Percentiles rank a stretch among this genome's conserved stretches.
Evolutionary conservation across 2,888 invertebrate genomes (phyloP).

Genomic region (Archips crataeganus): DNA sequence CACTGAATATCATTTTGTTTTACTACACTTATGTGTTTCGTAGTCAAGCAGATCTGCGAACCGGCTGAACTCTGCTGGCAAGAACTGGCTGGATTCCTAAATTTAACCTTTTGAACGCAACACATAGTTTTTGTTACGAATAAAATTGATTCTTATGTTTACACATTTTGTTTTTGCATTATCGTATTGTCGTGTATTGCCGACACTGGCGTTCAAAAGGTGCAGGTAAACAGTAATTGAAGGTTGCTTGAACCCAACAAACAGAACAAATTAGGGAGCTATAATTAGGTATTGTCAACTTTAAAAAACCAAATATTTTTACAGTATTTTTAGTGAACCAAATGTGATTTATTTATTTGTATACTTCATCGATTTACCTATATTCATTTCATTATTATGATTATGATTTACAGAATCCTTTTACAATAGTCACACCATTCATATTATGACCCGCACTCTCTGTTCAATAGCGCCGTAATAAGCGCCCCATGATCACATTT

Average conservation of each 20-base stretch:
- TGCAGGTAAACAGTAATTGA: background rate
- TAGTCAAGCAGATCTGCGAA: background rate
- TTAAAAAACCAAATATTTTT: slow-evolving; percentile 33
- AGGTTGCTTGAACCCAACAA: background rate
- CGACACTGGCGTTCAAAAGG: no score
- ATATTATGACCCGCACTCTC: background rate
- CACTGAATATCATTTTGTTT: background rate
- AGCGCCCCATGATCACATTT: background rate
- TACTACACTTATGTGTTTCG: background rate
- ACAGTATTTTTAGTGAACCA: slow-evolving; percentile 38
- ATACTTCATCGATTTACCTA: background rate
- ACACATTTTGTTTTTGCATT: no score
- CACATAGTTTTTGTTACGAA: no score
- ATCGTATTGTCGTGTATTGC: no score
- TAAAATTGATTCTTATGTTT: no score
- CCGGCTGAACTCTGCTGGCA: no score
- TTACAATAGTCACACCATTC: background rate
- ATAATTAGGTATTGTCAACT: background rate
- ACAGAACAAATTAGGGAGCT: slow-evolving; percentile 6
- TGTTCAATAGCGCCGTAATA: background rate
- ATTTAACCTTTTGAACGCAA: no score
- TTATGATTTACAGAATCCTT: background rate
- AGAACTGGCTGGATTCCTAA: slow-evolving; percentile 4
- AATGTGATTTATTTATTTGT: slow-evolving; percentile 30
- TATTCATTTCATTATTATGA: slow-evolving; percentile 2